Base-by-base conservation (phyloP, 2,888 invertebrate species). In the Podotricha telesiphe region DNA sequence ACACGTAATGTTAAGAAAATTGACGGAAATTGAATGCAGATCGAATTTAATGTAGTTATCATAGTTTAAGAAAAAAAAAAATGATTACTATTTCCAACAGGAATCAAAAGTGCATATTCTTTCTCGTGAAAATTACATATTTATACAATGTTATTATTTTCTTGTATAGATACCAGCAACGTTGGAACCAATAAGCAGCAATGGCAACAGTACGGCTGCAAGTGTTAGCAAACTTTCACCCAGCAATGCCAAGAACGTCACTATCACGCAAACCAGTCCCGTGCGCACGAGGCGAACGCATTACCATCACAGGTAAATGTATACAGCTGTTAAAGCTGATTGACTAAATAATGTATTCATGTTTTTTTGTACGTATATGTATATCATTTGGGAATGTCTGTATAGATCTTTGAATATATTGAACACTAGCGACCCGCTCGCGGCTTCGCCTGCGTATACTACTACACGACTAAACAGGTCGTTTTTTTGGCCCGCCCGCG, bases 261-360 rank as follows among this genome's bases (percentile, higher is more conserved):
- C 87, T n/a, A 84, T 91, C 72, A 86, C 90, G 8, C 93, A 93
- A 79, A 93, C 93, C 56, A 93, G 93, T 68, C 93, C 93, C 10
- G 88, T 93, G 68, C 85, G 93, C 59, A 89, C 91, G 1, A 86
- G 93, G 74, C 86, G 91, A 71, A 84, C 93, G 15, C 92, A 93
- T 80, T 93, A 93, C 76, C 92, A 93, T 81, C 91, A 92, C 77
- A 89, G 92, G 93, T 92, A 72, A 68, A 40, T 42, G 15, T 47
- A 28, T 51, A 19, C 10, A 19, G 19, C 1, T 47, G 11, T 7
- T n/a, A 37, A 8, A 20, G 15, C 19, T 58, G 20, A 22, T 22
- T 8, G 5, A 34, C 42, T 22, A 11, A 20, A 22, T 59, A 58
- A 42, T 42, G 2, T 42, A 58, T 20, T 58, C 15, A 20, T 59